A percentile compares a stretch with the other conserved stretches of the same genome.
Conservation (phyloP, 2,888 invertebrate species). For the Nemurella pictetii region DNA sequence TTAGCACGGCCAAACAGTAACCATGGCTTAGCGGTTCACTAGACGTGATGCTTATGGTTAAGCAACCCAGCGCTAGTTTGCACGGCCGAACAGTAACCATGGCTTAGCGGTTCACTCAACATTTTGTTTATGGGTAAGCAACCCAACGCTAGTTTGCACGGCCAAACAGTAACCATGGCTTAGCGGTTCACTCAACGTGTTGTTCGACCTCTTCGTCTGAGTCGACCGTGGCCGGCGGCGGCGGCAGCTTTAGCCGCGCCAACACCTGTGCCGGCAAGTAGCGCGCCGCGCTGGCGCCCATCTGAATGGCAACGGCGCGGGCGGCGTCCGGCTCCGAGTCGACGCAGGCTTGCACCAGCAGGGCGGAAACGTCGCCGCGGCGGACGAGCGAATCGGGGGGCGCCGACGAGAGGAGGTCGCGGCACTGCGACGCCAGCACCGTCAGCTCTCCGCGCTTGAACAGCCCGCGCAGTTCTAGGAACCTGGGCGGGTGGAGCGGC, state of each 20-base stretch:
- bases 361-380: conserved; percentile 60
- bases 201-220: too few species aligned
- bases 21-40: too few species aligned
- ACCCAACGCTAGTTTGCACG: too few species aligned
- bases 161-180: too few species aligned
- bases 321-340: conserved; percentile 42
- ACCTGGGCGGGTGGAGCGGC: background rate
- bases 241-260: background rate
- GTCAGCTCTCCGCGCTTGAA: conserved; percentile 61
- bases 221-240: background rate
- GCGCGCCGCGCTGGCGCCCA: background rate
- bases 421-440: conserved; percentile 61
- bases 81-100: too few species aligned
- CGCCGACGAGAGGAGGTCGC: conserved; percentile 57
- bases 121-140: too few species aligned
- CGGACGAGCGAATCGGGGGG: conserved; percentile 54
- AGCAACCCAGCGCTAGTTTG: too few species aligned
- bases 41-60: too few species aligned
- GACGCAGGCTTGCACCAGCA: conserved; percentile 57
- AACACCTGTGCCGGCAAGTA: background rate
- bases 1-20: too few species aligned
- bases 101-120: too few species aligned
- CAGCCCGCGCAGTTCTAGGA: conserved; percentile 51
- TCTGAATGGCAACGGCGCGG: background rate
- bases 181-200: too few species aligned